These are phyloP conservation scores for Caenorhabditis wallacei DNA, from an alignment of 2,888 invertebrate genomes.

Conservation along the genomic window DNA sequence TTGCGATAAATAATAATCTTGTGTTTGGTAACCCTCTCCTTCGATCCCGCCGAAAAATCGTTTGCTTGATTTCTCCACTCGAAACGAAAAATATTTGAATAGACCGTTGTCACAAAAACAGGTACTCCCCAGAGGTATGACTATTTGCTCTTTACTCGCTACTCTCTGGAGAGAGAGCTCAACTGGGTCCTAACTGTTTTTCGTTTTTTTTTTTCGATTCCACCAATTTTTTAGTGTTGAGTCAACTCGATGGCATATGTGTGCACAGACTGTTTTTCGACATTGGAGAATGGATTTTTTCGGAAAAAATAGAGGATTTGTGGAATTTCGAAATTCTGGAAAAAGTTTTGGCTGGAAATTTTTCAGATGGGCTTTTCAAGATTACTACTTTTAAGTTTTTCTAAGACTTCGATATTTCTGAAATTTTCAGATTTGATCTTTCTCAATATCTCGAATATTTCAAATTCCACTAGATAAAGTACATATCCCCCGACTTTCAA, in stretches of 20 bases:
- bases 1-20: slow-evolving; percentile 1
- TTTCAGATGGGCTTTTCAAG: too few relatives aligned
- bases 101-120: slow-evolving; percentile 60
- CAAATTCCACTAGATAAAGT: neutral
- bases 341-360: neutral
- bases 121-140: slow-evolving; percentile 32
- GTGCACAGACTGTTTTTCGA: slow-evolving; percentile 60
- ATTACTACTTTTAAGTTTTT: too few relatives aligned
- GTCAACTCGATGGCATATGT: slow-evolving; percentile 31
- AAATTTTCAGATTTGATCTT: too few relatives aligned
- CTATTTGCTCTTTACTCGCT: slow-evolving; percentile 54
- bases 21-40: slow-evolving; percentile 40
- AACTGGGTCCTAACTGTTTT: slow-evolving; percentile 57
- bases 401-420: too few relatives aligned
- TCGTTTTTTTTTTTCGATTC: too few relatives aligned
- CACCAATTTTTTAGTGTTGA: slow-evolving; percentile 6
- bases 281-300: too few relatives aligned
- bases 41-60: neutral
- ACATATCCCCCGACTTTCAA: neutral
- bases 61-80: neutral
- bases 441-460: too few relatives aligned
- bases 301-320: neutral
- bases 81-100: slow-evolving; percentile 58
- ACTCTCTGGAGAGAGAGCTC: slow-evolving; percentile 9
- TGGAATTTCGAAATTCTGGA: neutral